Evolutionary conservation across 2,888 invertebrate species (phyloP).

Genomic region (Erebia aethiops): DNA sequence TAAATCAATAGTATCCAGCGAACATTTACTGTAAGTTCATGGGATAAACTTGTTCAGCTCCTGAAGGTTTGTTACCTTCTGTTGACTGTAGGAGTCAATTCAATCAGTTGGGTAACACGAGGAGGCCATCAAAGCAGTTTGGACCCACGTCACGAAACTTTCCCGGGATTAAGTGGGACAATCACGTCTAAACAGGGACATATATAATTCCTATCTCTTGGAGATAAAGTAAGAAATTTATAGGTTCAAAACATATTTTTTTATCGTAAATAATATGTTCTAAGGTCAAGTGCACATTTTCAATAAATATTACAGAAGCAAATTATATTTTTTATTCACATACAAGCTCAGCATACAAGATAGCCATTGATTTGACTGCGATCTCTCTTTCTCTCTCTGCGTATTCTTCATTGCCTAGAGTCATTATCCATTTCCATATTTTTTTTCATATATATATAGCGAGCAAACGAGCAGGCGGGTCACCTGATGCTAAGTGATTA

Average conservation of each 20-base stretch:
- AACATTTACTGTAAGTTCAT: neutral
- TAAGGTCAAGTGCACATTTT: too few relatives aligned
- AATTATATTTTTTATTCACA: too few relatives aligned
- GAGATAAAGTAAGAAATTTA: neutral
- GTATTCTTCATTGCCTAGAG: too few relatives aligned
- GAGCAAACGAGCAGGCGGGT: too few relatives aligned
- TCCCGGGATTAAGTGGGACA: constrained; percentile 7
- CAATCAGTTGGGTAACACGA: neutral
- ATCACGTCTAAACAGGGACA: constrained; percentile 5
- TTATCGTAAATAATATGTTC: too few relatives aligned
- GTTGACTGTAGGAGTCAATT: constrained; percentile 14
- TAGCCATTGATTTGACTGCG: too few relatives aligned
- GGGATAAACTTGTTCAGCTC: neutral
- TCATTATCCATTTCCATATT: too few relatives aligned
- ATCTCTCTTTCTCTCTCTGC: too few relatives aligned
- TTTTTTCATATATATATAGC: too few relatives aligned
- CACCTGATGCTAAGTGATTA: too few relatives aligned
- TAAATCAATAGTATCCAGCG: too few relatives aligned
- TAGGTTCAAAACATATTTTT: neutral
- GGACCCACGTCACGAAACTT: constrained; percentile 11
- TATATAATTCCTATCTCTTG: neutral
- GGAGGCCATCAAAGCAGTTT: neutral
- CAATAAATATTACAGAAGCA: neutral
- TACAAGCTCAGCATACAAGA: too few relatives aligned
- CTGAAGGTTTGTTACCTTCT: neutral